Evolutionary conservation across 1,140 invertebrate species (phyloP), one percentile per base, ranked within the genome.

Genomic region (Armadillidium nasatum): DNA sequence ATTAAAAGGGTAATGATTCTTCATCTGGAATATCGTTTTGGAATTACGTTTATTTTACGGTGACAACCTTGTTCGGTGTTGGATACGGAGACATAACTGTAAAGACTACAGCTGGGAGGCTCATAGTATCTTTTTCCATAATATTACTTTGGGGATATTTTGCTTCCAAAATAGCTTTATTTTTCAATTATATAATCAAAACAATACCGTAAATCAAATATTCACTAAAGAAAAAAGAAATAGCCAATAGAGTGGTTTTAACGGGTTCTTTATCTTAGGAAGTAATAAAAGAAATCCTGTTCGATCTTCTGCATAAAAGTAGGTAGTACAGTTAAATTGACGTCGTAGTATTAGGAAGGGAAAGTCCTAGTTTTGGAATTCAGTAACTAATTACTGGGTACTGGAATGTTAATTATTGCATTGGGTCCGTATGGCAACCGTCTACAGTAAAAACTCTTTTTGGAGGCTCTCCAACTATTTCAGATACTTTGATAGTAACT

Each of bases 81-180:
- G 50, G 50, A 15, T 60, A 4, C 19, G 50, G 50, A 60, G 50
- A 60, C 50, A 19, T 60, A 60, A 60, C 50, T 15, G 19, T 60
- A 7, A 60, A 15, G 7, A 60, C 50, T 60, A 13, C 19, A 13
- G 11, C 50, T 60, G 50, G 50, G 1, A 60, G 19, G 19, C 50
- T 60, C 3, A 13, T 60, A 19, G 50, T 60, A 7, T 13, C 50
- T 15, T 60, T 60, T 60, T 60, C 50, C 11, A 60, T 60, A 60
- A 19, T 60, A 60, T 60, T 60, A 60, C 19, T 60, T 60, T 60
- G 50, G 50, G 50, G 50, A 2, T 60, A 60, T 60, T 60, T 60
- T 60, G 50, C 2, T 2, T 60, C 50, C 11, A 60, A 60, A 60
- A 19, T 60, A 15, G 50, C 19, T 13, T 19, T 60, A 13, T 60